Percentiles rank a stretch among this genome's conserved stretches.
Evolutionary conservation across 1,140 invertebrate species (phyloP).

Genomic region (Mylabris phalerata): DNA sequence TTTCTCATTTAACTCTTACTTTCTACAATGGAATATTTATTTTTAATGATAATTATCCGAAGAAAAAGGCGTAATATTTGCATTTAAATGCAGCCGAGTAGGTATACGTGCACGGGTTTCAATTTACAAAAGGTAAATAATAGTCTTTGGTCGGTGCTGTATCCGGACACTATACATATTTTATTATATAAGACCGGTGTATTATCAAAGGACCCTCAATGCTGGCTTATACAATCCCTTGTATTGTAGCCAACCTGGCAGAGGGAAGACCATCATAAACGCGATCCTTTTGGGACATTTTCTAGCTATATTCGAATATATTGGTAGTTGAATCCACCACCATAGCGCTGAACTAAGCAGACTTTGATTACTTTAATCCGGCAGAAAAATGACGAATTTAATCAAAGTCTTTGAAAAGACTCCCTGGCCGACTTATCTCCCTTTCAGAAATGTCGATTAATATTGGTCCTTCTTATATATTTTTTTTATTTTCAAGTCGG

Average conservation of each 20-base stretch:
- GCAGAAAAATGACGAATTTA: conserved; percentile 18
- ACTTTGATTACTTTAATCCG: conserved; percentile 24
- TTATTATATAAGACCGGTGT: conserved; percentile 22
- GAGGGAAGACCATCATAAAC: conserved; percentile 19
- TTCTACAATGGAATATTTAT: no score
- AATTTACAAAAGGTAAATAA: neutral
- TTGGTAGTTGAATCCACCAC: conserved; percentile 3
- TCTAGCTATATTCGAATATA: neutral
- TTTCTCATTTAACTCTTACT: neutral
- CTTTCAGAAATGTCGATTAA: conserved; percentile 9
- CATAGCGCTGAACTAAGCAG: neutral
- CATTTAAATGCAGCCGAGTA: no score
- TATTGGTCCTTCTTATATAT: neutral
- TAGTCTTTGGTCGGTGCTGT: conserved; percentile 23
- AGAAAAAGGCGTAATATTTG: no score
- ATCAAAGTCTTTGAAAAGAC: conserved; percentile 16
- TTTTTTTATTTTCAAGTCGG: neutral
- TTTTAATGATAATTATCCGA: no score
- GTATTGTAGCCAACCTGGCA: neutral
- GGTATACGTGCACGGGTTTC: no score
- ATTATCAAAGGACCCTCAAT: conserved; percentile 23
- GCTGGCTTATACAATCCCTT: conserved; percentile 22
- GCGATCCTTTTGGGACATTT: conserved; percentile 16
- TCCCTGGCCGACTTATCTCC: conserved; percentile 5
- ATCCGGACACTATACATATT: conserved; percentile 21